Conservation (phyloP, 2,113 vertebrate genomes). For the Jacana jacana region DNA sequence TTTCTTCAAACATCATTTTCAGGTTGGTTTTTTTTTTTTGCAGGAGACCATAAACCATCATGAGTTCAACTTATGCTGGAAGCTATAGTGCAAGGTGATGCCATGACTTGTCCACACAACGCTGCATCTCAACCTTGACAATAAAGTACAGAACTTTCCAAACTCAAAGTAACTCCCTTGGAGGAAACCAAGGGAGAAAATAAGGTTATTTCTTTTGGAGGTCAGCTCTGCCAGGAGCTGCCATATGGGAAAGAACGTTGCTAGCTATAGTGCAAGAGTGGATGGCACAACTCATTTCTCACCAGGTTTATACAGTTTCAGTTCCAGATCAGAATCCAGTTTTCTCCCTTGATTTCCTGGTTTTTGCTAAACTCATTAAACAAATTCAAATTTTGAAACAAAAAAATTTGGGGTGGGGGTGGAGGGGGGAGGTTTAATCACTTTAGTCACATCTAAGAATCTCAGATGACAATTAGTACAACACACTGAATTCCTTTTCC, state of each 20-base stretch:
- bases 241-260: not conserved
- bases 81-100: not conserved
- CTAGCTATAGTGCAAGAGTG: not conserved
- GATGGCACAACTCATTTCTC: not conserved
- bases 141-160: not conserved
- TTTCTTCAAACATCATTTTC: not conserved
- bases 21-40: not conserved
- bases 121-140: not conserved
- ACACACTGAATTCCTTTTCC: not conserved
- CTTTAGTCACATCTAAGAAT: not conserved
- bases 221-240: not conserved
- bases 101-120: fast-evolving
- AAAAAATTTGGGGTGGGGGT: no score
- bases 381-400: not conserved
- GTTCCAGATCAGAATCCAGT: not conserved
- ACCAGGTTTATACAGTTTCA: not conserved
- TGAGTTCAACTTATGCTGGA: not conserved
- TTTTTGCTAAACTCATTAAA: not conserved
- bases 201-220: not conserved
- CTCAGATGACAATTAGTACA: not conserved
- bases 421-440: no score
- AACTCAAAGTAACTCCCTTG: not conserved
- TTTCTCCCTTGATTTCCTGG: not conserved
- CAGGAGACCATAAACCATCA: not conserved
- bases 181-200: not conserved